These are phyloP conservation scores for Harpalus rufipes DNA, from an alignment of 2,888 invertebrate species.

Conservation along the genomic window DNA sequence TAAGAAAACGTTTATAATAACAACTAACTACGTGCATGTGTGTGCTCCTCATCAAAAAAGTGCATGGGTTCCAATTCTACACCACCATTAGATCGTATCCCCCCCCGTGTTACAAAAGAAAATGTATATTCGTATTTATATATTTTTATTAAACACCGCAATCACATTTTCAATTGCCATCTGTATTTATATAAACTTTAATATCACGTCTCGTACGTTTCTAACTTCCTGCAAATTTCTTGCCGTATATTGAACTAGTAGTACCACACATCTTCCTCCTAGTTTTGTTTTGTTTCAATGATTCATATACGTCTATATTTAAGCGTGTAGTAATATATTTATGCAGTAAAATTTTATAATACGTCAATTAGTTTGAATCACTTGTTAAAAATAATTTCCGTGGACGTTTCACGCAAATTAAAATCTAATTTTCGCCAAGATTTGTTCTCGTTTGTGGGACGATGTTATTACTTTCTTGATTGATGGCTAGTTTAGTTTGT, in stretches of 20 bases:
- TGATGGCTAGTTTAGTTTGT: not conserved
- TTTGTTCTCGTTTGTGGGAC: slow-evolving; percentile 37
- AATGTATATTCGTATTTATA: not conserved
- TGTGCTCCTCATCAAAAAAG: no score
- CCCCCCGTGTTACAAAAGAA: no score
- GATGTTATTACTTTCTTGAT: not conserved
- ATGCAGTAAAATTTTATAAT: slow-evolving; percentile 19
- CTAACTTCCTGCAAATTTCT: not conserved
- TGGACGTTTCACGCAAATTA: slow-evolving; percentile 17
- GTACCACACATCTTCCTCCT: not conserved
- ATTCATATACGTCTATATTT: slow-evolving; percentile 30
- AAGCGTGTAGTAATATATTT: slow-evolving; percentile 29
- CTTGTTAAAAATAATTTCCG: slow-evolving; percentile 40
- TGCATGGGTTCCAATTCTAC: no score
- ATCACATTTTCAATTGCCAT: not conserved
- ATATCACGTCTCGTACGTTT: not conserved
- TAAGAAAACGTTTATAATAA: no score
- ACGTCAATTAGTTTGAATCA: slow-evolving; percentile 53
- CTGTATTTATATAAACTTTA: not conserved
- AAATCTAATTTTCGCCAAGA: slow-evolving; percentile 32
- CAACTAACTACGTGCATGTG: no score
- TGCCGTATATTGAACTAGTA: not conserved
- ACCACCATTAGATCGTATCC: no score
- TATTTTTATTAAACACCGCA: not conserved
- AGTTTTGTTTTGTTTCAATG: not conserved